Conservation (phyloP, 2,888 invertebrate genomes). For the Desoria tigrina region DNA sequence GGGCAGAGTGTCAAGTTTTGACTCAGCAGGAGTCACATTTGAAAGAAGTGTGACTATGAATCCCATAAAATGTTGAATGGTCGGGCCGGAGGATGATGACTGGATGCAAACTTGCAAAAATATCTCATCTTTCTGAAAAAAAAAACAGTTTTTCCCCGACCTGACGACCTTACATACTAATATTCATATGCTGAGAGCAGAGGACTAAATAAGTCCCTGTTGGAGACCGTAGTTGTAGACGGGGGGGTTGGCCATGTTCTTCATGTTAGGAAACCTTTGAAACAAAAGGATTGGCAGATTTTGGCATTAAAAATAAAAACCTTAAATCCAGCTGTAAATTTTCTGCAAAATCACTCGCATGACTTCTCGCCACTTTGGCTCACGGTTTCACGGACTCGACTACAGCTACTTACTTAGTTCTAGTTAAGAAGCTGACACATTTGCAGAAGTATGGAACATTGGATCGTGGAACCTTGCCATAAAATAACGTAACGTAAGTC, state of each 20-base stretch:
- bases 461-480: conserved; percentile 8
- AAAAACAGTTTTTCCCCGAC: too few species aligned
- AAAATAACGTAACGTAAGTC: not conserved
- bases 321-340: conserved; percentile 12
- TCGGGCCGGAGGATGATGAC: too few species aligned
- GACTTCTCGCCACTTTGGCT: conserved; percentile 9
- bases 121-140: too few species aligned
- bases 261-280: too few species aligned
- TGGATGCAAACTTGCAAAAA: too few species aligned
- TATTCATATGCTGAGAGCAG: too few species aligned
- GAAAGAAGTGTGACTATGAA: not conserved
- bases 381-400: not conserved
- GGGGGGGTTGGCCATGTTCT: too few species aligned
- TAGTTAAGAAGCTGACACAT: conserved; percentile 7
- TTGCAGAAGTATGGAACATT: not conserved
- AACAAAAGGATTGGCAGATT: too few species aligned
- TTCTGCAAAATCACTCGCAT: conserved; percentile 1
- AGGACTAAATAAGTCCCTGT: too few species aligned
- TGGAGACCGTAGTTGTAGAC: too few species aligned
- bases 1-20: conserved; percentile 16
- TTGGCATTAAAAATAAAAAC: conserved; percentile 11
- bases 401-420: not conserved
- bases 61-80: too few species aligned
- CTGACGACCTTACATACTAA: too few species aligned
- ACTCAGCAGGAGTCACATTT: conserved; percentile 6